Percentiles rank a stretch among this genome's conserved stretches.
Conservation (phyloP, 2,113 vertebrate species). For the Chaenocephalus aceratus region DNA sequence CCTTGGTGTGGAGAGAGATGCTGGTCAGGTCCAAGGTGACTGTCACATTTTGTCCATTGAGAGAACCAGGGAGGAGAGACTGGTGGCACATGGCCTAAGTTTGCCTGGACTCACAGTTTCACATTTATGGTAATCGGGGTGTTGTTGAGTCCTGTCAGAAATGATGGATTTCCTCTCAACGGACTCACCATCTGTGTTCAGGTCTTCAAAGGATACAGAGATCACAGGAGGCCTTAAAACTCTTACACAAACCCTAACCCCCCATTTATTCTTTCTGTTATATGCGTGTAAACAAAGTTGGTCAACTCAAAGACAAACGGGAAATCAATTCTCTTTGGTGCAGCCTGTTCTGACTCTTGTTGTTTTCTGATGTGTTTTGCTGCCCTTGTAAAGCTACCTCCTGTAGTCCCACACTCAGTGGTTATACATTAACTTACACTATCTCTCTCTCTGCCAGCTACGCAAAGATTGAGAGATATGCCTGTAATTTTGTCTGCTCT, state of each 20-base stretch:
- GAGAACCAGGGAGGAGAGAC: constrained; percentile 35
- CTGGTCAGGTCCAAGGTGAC: constrained; percentile 50
- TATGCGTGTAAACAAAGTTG: constrained; percentile 37
- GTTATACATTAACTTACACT: constrained; percentile 69
- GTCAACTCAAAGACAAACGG: constrained; percentile 39
- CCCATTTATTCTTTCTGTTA: constrained; percentile 7
- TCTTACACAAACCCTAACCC: neutral
- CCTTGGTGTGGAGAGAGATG: neutral
- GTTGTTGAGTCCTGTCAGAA: constrained; percentile 66
- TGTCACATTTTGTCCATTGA: constrained; percentile 21
- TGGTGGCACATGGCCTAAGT: constrained; percentile 58
- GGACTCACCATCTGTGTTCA: constrained; percentile 71
- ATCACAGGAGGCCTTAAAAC: constrained; percentile 26
- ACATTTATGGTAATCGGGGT: constrained; percentile 63
- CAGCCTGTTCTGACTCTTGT: neutral
- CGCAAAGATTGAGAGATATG: constrained; percentile 17
- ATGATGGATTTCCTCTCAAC: constrained; percentile 74
- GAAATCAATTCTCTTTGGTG: constrained; percentile 48
- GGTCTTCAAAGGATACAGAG: constrained; percentile 39
- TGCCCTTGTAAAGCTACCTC: constrained; percentile 20
- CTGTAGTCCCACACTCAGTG: neutral
- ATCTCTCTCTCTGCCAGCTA: constrained; percentile 11
- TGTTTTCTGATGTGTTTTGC: constrained; percentile 43
- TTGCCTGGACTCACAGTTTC: constrained; percentile 38
- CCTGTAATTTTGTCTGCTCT: constrained; percentile 19